Evolutionary conservation across 2,113 vertebrate genomes (phyloP).

Genomic region (Eonycteris spelaea): DNA sequence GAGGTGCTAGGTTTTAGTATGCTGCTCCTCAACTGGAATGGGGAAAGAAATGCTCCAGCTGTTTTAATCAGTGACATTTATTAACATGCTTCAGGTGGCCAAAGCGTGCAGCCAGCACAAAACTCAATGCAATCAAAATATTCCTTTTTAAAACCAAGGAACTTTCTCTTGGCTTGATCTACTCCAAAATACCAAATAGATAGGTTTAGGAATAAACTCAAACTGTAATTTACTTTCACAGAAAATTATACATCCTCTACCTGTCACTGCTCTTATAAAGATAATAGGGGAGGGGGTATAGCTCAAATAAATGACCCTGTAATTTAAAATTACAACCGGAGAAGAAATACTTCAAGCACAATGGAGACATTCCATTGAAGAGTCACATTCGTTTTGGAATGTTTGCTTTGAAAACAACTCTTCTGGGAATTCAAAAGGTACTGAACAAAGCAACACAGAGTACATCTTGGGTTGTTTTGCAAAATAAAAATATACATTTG

Average conservation of each 20-base stretch:
- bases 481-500: constrained; percentile 52
- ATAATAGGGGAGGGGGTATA: background rate
- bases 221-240: constrained; percentile 37
- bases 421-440: constrained; percentile 45
- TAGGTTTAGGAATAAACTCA: constrained; percentile 30
- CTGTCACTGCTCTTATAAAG: constrained; percentile 16
- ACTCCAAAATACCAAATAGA: constrained; percentile 12
- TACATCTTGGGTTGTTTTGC: constrained; percentile 51
- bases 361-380: constrained; percentile 35
- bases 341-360: constrained; percentile 54
- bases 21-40: background rate
- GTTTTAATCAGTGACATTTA: constrained; percentile 24
- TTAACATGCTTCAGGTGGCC: constrained; percentile 7
- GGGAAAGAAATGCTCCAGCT: background rate
- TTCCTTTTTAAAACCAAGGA: constrained; percentile 13
- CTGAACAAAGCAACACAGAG: constrained; percentile 56
- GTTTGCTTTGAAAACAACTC: constrained; percentile 66
- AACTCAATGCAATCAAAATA: constrained; percentile 21
- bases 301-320: constrained; percentile 10
- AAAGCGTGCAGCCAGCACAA: background rate
- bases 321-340: constrained; percentile 19
- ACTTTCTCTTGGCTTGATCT: constrained; percentile 27
- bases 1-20: background rate
- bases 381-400: constrained; percentile 65
- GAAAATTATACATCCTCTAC: constrained; percentile 50